Evolutionary conservation across 1,140 invertebrate species (phyloP).

Genomic region (Lasioglossum baleicum): DNA sequence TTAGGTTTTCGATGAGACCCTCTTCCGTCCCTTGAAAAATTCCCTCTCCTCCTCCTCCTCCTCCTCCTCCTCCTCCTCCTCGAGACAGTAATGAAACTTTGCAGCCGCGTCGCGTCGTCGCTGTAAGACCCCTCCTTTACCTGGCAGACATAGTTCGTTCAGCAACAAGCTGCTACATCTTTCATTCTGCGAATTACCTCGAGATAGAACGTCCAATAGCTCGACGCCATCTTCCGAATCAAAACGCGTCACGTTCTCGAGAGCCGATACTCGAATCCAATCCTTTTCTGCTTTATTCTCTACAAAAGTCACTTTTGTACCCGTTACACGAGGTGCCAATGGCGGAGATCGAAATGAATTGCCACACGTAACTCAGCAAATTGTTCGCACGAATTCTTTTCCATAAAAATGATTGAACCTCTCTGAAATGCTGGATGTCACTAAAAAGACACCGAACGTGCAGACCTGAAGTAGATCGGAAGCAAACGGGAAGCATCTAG

Average conservation of each 20-base stretch:
- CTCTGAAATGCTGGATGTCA: too few relatives aligned
- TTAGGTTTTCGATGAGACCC: slow-evolving; percentile 70
- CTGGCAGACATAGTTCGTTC: slow-evolving; percentile 41
- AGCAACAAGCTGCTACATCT: slow-evolving; percentile 48
- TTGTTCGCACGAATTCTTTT: too few relatives aligned
- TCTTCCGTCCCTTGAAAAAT: slow-evolving; percentile 36
- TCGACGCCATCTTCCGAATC: background rate
- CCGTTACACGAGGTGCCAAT: too few relatives aligned
- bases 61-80: background rate
- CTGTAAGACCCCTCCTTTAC: background rate
- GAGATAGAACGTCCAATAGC: background rate
- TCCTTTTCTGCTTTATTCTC: too few relatives aligned
- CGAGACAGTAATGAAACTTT: slow-evolving; percentile 52
- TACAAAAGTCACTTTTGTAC: too few relatives aligned
- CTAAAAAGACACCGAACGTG: too few relatives aligned
- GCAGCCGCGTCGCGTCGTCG: background rate
- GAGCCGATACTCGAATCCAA: too few relatives aligned
- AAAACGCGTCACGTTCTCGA: background rate
- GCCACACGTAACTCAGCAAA: too few relatives aligned
- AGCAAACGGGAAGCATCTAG: too few relatives aligned
- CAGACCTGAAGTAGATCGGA: too few relatives aligned
- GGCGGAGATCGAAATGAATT: too few relatives aligned
- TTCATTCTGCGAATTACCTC: slow-evolving; percentile 8
- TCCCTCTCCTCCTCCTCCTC: slow-evolving; percentile 11
- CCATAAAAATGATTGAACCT: too few relatives aligned